Percentiles rank a stretch among this genome's conserved stretches.
These are phyloP conservation scores for Drosophila tanythrix DNA, from an alignment of 2,888 invertebrate genomes.

Conservation along the genomic window DNA sequence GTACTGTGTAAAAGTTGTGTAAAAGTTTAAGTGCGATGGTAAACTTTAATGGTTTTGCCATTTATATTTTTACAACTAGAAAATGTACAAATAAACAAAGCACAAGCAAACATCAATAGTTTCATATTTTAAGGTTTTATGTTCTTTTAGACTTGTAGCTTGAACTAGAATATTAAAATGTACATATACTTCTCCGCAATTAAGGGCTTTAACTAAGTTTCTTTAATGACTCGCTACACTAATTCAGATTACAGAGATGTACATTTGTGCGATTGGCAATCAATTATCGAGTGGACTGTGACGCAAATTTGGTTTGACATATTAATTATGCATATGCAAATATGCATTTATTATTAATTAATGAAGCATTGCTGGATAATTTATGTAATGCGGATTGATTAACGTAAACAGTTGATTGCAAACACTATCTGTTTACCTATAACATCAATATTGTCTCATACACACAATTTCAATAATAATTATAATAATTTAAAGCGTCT, in stretches of 20 bases:
- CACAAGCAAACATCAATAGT: not conserved
- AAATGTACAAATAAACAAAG: not conserved
- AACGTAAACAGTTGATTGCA: constrained; percentile 6
- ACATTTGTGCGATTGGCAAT: constrained; percentile 16
- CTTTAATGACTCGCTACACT: not conserved
- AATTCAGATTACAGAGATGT: not conserved
- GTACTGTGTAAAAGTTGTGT: not conserved
- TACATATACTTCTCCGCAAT: too few relatives aligned
- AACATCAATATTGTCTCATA: constrained; percentile 1
- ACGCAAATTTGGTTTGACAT: constrained; percentile 42
- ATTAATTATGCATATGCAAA: constrained; percentile 21
- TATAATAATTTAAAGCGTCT: constrained; percentile 17
- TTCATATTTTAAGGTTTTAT: not conserved
- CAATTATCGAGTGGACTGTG: constrained; percentile 19
- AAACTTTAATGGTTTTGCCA: not conserved
- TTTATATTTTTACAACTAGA: too few relatives aligned
- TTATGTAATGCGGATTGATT: constrained; percentile 26
- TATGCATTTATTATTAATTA: constrained; percentile 26
- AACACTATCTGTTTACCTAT: constrained; percentile 8
- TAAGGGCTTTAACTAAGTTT: too few relatives aligned
- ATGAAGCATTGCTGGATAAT: constrained; percentile 19
- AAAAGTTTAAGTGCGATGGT: not conserved
- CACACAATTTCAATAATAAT: constrained; percentile 17
- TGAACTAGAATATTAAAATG: too few relatives aligned
- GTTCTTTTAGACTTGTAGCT: not conserved